Evolutionary conservation across 2,888 invertebrate species (phyloP).

Genomic region (Parnassius mnemosyne): DNA sequence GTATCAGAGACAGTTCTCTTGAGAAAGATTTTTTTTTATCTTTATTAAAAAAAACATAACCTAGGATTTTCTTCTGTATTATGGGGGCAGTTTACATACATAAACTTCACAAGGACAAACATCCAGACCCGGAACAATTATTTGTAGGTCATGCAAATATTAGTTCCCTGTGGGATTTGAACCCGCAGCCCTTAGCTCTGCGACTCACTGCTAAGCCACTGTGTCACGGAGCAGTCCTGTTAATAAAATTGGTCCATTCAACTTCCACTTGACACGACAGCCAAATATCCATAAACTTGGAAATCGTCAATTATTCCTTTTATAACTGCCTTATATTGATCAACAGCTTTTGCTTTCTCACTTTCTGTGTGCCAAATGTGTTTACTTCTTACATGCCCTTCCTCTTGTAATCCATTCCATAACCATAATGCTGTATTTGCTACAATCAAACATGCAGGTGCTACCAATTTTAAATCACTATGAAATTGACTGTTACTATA

Average conservation of each 20-base stretch:
- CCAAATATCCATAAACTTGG: constrained; percentile 46
- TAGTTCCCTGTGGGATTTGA: not conserved
- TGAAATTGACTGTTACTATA: constrained; percentile 54
- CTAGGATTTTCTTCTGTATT: no score
- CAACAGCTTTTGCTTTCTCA: constrained; percentile 48
- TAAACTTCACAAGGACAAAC: no score
- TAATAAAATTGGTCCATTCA: not conserved
- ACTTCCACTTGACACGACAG: not conserved
- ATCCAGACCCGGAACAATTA: not conserved
- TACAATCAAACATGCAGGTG: constrained; percentile 60
- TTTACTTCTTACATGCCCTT: constrained; percentile 68
- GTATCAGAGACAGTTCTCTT: no score
- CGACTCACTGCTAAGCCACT: no score
- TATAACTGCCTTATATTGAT: constrained; percentile 51
- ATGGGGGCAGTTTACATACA: no score
- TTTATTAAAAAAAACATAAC: no score
- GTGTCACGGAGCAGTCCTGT: no score
- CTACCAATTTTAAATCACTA: constrained; percentile 54
- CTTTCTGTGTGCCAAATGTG: constrained; percentile 42
- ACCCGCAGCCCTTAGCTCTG: no score
- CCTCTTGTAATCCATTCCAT: constrained; percentile 61
- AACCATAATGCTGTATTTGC: constrained; percentile 70
- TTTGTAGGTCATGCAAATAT: not conserved
- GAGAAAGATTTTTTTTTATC: no score
- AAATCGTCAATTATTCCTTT: constrained; percentile 60